phyloP scores from a whole-genome alignment of 30 jellyfish, hydroid and myxozoan species.

The Turritopsis dohrnii region DNA sequence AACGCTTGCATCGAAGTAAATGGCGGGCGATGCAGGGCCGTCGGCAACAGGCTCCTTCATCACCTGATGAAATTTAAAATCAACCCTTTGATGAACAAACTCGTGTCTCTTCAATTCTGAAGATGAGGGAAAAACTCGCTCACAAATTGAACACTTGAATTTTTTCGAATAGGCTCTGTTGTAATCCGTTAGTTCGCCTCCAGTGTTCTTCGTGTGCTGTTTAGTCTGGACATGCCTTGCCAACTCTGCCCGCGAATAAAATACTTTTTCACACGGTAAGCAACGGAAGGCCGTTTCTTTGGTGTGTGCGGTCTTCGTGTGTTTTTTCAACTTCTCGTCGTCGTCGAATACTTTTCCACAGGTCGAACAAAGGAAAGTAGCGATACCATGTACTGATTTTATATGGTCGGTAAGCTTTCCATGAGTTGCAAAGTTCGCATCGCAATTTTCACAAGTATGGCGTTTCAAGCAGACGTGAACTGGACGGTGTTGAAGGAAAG shows the following conservation, averaged over 20 bases:
- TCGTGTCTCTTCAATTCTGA: conserved; percentile 28
- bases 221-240: conserved; percentile 21
- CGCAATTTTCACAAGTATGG: conserved; percentile 18
- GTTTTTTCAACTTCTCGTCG: conserved; percentile 11
- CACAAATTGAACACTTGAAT: conserved; percentile 27
- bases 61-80: conserved; percentile 9
- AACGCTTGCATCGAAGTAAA: neutral
- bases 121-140: neutral
- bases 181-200: neutral
- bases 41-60: conserved; percentile 4
- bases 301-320: conserved; percentile 7
- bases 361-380: conserved; percentile 25
- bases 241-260: conserved; percentile 14
- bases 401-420: conserved; percentile 11
- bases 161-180: neutral
- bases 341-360: conserved; percentile 23
- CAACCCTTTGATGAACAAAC: conserved; percentile 24
- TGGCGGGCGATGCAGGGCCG: neutral
- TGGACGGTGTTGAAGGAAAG: conserved; percentile 7
- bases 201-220: conserved; percentile 25
- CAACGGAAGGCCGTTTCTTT: conserved; percentile 19
- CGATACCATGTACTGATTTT: conserved; percentile 1
- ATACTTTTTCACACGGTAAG: conserved; percentile 23
- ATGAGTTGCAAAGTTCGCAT: conserved; percentile 29
- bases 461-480: conserved; percentile 22